Evolutionary conservation across 2,888 invertebrate genomes (phyloP).

Genomic region (Meandrusa payeni): DNA sequence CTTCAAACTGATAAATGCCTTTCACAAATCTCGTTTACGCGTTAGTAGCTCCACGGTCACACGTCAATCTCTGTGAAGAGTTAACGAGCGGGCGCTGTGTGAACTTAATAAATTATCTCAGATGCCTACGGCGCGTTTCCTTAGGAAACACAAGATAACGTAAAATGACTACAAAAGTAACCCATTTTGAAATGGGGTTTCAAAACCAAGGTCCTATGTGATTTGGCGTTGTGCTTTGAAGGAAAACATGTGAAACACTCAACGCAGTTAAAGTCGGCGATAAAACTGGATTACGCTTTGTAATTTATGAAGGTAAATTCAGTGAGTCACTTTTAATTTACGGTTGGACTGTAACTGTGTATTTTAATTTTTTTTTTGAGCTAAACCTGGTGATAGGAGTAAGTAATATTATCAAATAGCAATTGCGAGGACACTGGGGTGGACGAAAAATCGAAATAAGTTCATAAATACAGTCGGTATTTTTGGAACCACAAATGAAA

Average conservation of each 20-base stretch:
- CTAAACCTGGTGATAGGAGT: too few species aligned
- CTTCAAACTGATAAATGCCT: too few species aligned
- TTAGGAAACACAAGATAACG: conserved; percentile 37
- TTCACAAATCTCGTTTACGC: too few species aligned
- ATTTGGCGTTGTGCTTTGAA: conserved; percentile 17
- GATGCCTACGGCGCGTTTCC: conserved; percentile 33
- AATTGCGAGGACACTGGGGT: too few species aligned
- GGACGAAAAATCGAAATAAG: too few species aligned
- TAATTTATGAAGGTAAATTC: conserved; percentile 21
- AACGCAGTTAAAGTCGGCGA: conserved; percentile 41
- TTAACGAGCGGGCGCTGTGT: conserved; percentile 44
- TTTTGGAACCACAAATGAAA: too few species aligned
- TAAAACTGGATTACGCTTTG: conserved; percentile 34
- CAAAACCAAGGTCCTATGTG: conserved; percentile 53
- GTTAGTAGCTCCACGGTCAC: conserved; percentile 33
- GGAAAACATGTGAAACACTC: conserved; percentile 30
- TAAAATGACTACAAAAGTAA: conserved; percentile 62
- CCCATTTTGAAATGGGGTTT: conserved; percentile 54
- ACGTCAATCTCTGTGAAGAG: conserved; percentile 40
- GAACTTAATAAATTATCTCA: conserved; percentile 57
- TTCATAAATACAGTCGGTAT: too few species aligned
- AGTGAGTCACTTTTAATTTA: conserved; percentile 7
- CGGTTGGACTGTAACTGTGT: conserved; percentile 22
- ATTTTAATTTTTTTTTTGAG: background rate
- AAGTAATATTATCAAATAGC: too few species aligned